Evolutionary conservation across 2,888 invertebrate genomes (phyloP).

Genomic region (Lepidocyrtoides sp.): DNA sequence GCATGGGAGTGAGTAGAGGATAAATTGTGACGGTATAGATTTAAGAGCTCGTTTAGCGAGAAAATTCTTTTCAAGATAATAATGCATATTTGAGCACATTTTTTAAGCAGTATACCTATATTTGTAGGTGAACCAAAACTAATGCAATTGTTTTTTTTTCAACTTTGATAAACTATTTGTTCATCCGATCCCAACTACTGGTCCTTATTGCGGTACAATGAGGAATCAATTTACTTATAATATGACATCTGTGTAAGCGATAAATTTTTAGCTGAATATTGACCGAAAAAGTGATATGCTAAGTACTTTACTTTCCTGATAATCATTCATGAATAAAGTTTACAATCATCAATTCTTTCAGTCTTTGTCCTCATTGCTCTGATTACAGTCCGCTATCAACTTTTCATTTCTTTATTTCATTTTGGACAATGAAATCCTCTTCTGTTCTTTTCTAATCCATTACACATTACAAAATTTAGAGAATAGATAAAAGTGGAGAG

Average conservation of each 20-base stretch:
- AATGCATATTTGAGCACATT: too few relatives aligned
- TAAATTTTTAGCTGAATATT: too few relatives aligned
- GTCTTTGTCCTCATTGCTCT: slow-evolving; percentile 17
- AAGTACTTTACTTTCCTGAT: too few relatives aligned
- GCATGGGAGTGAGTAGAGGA: slow-evolving; percentile 8
- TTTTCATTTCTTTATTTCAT: background rate
- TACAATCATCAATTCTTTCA: background rate
- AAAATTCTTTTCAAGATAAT: background rate
- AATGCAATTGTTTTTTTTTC: background rate
- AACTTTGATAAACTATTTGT: background rate
- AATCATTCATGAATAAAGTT: too few relatives aligned
- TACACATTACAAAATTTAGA: slow-evolving; percentile 36
- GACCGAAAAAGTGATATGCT: too few relatives aligned
- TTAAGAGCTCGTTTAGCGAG: background rate
- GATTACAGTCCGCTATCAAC: slow-evolving; percentile 17
- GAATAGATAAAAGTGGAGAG: slow-evolving; percentile 28
- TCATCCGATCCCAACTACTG: too few relatives aligned
- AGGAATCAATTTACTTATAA: too few relatives aligned
- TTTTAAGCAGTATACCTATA: too few relatives aligned
- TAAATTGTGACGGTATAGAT: background rate
- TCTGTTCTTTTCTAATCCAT: slow-evolving; percentile 52
- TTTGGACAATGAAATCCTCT: slow-evolving; percentile 12
- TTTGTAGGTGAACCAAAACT: background rate
- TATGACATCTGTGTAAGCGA: too few relatives aligned
- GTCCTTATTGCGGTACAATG: too few relatives aligned